phyloP scores from a whole-genome alignment of 2,888 invertebrate genomes.

The Limnephilus auricula region DNA sequence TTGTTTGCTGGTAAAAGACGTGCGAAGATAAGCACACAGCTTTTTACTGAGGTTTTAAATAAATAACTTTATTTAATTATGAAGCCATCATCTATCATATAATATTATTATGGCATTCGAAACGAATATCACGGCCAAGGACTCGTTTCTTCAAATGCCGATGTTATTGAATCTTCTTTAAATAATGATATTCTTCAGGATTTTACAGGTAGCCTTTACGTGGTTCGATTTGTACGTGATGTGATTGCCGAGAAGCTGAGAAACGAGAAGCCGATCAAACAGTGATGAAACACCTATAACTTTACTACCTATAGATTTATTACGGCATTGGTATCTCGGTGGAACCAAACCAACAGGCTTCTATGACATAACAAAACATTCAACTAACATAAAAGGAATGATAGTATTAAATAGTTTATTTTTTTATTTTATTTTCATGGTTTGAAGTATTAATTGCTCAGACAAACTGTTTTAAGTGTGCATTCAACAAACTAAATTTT shows the following conservation, averaged over 20 bases:
- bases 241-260: not conserved
- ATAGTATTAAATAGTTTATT: too few relatives aligned
- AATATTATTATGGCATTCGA: not conserved
- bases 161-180: not conserved
- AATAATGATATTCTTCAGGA: not conserved
- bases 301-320: not conserved
- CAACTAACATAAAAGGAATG: too few relatives aligned
- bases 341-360: not conserved
- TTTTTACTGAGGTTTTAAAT: not conserved
- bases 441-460: too few relatives aligned
- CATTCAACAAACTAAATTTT: too few relatives aligned
- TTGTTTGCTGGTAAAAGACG: not conserved
- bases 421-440: too few relatives aligned
- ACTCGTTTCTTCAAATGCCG: not conserved
- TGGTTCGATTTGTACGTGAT: slow-evolving; percentile 9
- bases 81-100: not conserved
- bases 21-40: not conserved
- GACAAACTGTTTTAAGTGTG: too few relatives aligned
- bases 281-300: not conserved
- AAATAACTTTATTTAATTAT: not conserved
- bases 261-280: not conserved
- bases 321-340: not conserved
- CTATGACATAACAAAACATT: not conserved
- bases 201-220: not conserved
- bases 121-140: not conserved